A percentile compares a stretch with the other conserved stretches of the same genome.
phyloP scores from a whole-genome alignment of 2,113 vertebrate species.

The Uria aalge region DNA sequence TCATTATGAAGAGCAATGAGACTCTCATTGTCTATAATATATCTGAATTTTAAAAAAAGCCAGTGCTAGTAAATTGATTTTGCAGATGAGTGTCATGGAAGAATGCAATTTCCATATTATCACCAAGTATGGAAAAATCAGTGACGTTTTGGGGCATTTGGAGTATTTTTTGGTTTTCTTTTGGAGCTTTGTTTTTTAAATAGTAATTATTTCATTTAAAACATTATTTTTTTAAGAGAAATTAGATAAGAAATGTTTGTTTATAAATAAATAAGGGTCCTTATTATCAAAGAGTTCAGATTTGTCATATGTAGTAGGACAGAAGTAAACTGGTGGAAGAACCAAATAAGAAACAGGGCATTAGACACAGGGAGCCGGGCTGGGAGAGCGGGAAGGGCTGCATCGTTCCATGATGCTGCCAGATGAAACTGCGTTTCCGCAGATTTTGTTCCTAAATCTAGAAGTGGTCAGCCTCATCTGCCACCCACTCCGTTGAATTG shows the following conservation, averaged over 20 bases:
- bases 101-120: background rate
- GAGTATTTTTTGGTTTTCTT: background rate
- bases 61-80: background rate
- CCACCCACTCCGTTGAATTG: background rate
- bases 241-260: background rate
- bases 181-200: background rate
- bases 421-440: background rate
- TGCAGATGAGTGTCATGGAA: background rate
- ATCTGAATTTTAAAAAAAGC: background rate
- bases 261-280: background rate
- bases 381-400: background rate
- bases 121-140: background rate
- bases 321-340: background rate
- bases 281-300: background rate
- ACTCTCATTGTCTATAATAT: background rate
- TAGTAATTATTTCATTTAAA: background rate
- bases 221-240: background rate
- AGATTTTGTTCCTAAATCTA: background rate
- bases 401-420: background rate
- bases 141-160: background rate
- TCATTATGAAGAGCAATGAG: background rate
- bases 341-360: background rate
- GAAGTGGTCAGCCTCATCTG: background rate
- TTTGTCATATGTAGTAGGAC: background rate
- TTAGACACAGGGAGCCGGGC: background rate